These are phyloP conservation scores for Pristionchus exspectatus DNA, from an alignment of 2,888 invertebrate genomes.

Conservation along the genomic window DNA sequence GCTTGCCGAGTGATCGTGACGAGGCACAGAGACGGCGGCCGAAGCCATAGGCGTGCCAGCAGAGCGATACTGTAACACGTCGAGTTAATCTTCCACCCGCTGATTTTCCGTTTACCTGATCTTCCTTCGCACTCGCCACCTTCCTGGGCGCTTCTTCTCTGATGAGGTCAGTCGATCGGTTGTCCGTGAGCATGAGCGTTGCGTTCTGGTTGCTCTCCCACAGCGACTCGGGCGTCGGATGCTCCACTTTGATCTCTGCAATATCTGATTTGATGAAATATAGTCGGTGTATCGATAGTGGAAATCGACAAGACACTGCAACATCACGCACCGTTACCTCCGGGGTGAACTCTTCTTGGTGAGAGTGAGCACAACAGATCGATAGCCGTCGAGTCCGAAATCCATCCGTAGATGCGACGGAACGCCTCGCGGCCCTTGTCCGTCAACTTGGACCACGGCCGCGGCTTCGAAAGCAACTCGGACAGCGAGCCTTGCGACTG, in stretches of 20 bases:
- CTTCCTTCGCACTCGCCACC: constrained; percentile 62
- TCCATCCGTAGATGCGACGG: constrained; percentile 99
- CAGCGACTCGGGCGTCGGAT: constrained; percentile 74
- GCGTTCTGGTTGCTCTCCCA: constrained; percentile 61
- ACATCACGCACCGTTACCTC: constrained; percentile 53
- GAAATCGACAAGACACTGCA: neutral
- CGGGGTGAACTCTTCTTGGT: constrained; percentile 72
- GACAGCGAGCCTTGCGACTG: constrained; percentile 94
- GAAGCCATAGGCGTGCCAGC: constrained; percentile 38
- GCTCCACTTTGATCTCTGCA: constrained; percentile 72
- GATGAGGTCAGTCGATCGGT: constrained; percentile 4
- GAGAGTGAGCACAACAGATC: constrained; percentile 94
- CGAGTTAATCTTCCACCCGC: neutral
- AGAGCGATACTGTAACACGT: constrained; percentile 44
- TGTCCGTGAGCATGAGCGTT: constrained; percentile 39
- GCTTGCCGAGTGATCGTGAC: neutral
- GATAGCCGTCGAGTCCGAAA: constrained; percentile 96
- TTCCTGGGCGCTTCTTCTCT: constrained; percentile 30
- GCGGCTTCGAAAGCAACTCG: constrained; percentile 97
- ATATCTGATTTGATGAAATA: neutral
- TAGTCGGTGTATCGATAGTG: neutral
- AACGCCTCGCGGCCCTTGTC: constrained; percentile 99
- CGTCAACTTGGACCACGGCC: constrained; percentile 99
- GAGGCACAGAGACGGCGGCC: neutral
- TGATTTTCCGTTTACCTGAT: constrained; percentile 56